phyloP scores from a whole-genome alignment of 2,888 invertebrate species.

The Drosophila infuscata region DNA sequence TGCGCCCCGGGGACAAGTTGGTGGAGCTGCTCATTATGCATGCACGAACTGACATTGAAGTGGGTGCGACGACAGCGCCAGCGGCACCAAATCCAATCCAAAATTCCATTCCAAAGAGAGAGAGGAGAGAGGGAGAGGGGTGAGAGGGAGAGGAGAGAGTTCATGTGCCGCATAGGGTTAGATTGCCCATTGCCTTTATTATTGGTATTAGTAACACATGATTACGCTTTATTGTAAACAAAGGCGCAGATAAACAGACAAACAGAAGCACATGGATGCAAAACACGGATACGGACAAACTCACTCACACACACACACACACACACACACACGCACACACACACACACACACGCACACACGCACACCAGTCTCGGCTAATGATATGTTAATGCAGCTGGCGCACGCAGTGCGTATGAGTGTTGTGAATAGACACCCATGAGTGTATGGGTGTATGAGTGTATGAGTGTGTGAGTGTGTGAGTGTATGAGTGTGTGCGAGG shows the following conservation, averaged over 20 bases:
- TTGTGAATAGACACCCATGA: constrained; percentile 12
- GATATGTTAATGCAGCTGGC: constrained; percentile 77
- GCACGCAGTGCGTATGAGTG: constrained; percentile 77
- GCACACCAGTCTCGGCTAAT: constrained; percentile 47
- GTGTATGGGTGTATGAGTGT: not conserved
- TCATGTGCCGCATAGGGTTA: constrained; percentile 67
- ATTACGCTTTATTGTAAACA: constrained; percentile 79
- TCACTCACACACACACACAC: constrained; percentile 3
- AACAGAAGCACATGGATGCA: constrained; percentile 47
- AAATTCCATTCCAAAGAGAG: not conserved
- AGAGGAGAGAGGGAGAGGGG: not conserved
- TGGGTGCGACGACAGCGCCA: constrained; percentile 60
- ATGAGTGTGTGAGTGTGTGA: constrained; percentile 11
- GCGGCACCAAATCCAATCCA: constrained; percentile 19
- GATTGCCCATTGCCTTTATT: constrained; percentile 72
- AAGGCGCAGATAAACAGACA: constrained; percentile 73
- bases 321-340: constrained; percentile 15
- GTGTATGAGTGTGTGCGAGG: constrained; percentile 22
- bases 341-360: constrained; percentile 14
- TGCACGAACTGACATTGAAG: constrained; percentile 77
- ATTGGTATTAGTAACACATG: constrained; percentile 80
- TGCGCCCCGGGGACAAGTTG: constrained; percentile 50
- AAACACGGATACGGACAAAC: constrained; percentile 26
- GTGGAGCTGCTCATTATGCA: constrained; percentile 69
- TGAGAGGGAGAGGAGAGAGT: constrained; percentile 32